phyloP scores from a whole-genome alignment of 2,888 invertebrate genomes.

The Rhagonycha fulva region DNA sequence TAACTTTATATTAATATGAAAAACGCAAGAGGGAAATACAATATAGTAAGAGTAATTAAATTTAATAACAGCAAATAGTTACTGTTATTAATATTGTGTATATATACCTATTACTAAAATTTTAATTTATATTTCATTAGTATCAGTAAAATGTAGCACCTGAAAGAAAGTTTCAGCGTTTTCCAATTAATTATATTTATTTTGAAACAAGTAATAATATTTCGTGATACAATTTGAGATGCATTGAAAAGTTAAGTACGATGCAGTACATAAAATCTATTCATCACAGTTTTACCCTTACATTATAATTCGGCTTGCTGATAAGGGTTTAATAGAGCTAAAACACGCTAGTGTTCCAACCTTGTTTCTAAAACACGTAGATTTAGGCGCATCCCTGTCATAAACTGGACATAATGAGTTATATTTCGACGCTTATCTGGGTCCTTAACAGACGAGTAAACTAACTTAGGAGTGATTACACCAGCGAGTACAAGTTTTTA shows the following conservation, averaged over 20 bases:
- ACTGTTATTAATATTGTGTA: background rate
- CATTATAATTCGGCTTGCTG: slow-evolving; percentile 19
- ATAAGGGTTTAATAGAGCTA: slow-evolving; percentile 31
- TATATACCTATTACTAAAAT: background rate
- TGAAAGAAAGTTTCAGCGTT: background rate
- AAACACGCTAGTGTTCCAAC: slow-evolving; percentile 29
- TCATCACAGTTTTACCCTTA: slow-evolving; percentile 28
- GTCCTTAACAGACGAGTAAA: slow-evolving; percentile 43
- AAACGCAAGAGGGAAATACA: background rate
- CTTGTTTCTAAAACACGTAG: slow-evolving; percentile 29
- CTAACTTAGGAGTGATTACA: slow-evolving; percentile 20
- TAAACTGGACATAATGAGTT: slow-evolving; percentile 47
- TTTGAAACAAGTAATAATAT: background rate
- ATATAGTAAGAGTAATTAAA: background rate
- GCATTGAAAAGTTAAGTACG: slow-evolving; percentile 3
- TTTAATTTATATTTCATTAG: background rate
- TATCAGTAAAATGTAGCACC: no score
- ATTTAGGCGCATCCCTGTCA: slow-evolving; percentile 37
- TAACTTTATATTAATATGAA: background rate
- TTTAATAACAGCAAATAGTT: background rate
- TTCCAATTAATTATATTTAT: background rate
- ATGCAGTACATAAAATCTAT: slow-evolving; percentile 17
- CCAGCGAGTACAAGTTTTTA: slow-evolving; percentile 21
- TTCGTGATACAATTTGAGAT: background rate
- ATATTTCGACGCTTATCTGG: slow-evolving; percentile 37